Percentiles rank a stretch among this genome's conserved stretches.
Evolutionary conservation across 2,113 vertebrate genomes (phyloP).

Genomic region (Smithornis capensis): DNA sequence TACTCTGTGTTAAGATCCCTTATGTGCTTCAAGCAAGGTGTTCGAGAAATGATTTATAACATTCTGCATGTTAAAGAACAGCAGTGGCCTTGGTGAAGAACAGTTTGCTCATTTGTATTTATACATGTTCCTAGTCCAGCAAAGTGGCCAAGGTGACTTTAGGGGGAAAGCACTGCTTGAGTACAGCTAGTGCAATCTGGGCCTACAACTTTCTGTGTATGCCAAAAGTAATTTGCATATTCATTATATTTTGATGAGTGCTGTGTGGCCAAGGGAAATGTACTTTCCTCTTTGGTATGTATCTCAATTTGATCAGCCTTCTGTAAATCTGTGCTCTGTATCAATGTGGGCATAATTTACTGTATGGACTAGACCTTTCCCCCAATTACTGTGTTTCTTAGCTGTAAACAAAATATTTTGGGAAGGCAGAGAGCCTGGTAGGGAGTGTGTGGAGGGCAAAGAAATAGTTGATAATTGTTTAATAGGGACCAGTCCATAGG

Average conservation of each 20-base stretch:
- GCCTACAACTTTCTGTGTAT: background rate
- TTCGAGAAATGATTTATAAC: background rate
- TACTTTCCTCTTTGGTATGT: background rate
- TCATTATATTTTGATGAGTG: background rate
- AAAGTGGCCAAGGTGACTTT: conserved; percentile 37
- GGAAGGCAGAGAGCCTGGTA: background rate
- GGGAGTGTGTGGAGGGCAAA: background rate
- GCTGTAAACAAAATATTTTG: background rate
- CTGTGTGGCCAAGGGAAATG: conserved; percentile 6
- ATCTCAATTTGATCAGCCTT: conserved; percentile 28
- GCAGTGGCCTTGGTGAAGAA: background rate
- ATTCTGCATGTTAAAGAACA: background rate
- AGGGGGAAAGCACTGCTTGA: background rate
- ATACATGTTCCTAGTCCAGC: background rate
- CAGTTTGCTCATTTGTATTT: conserved; percentile 17
- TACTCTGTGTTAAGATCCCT: background rate
- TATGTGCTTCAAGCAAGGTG: background rate
- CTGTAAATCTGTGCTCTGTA: background rate
- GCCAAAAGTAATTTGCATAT: conserved; percentile 3
- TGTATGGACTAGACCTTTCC: background rate
- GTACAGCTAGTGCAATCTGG: background rate
- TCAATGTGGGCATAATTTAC: background rate
- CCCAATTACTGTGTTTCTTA: background rate
- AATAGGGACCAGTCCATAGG: background rate
- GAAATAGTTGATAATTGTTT: background rate